Evolutionary conservation across 2,113 vertebrate genomes (phyloP), one percentile per base, ranked within the genome.

Genomic region (Lophochroa leadbeateri): DNA sequence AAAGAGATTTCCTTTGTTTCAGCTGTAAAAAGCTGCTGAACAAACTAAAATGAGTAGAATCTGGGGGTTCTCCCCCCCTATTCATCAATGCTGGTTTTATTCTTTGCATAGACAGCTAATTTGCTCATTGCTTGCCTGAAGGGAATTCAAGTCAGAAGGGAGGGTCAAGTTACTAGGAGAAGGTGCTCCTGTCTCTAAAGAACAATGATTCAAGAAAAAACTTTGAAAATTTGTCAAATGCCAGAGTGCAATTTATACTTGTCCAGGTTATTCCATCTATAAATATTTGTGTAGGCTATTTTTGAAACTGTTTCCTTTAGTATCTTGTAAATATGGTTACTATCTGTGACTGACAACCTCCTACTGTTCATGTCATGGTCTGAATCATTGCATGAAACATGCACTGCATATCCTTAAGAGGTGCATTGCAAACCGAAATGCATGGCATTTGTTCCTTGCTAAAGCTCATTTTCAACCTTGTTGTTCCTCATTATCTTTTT

Each of bases 31-130:
- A 90, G 49, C 76, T 90, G 67, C 89, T 33, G 11, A 95, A 96
- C 75, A 82, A 95, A 92, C 61, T 55, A 97, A 97, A 96, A 97
- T 44, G 3, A 91, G 65, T 94, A 88, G 97, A 96, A 94, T 94
- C 33, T 93, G 75, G 76, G 60, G 17, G 28, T 43, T 96, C 86
- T 37, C 11, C 47, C 52, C 35, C 43, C 72, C 77, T n/a, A 13
- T 96, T 97, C 89, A 86, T 97, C 94, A 95, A 20, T 78, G 75
- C 64, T 96, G 57, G 44, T 93, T 97, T 92, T 95, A 69, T n/a
- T 96, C 89, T 93, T 78, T 95, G 49, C 74, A 2, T 69, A 96
- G 97, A 88, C 78, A 96, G 74, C 86, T 97, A 86, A 97, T 98
- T 96, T 97, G 85, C 75, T 97, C 3, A 0, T 94, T 96, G 76